Evolutionary conservation across 2,797 vertebrate genomes (phyloP).

Genomic region (Clarias pachynema): DNA sequence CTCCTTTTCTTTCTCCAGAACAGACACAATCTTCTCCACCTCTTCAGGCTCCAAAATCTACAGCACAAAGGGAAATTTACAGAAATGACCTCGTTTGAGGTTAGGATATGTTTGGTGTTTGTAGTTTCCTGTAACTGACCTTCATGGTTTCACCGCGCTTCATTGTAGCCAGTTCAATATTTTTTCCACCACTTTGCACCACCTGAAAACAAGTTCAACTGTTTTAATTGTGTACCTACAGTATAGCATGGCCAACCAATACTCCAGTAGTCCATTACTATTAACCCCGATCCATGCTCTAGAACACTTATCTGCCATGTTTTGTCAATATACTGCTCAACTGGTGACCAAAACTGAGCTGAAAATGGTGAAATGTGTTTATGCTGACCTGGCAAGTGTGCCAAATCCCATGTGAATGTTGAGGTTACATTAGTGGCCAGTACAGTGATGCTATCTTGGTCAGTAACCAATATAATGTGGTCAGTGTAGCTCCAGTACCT

Average conservation of each 20-base stretch:
- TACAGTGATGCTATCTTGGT: neutral
- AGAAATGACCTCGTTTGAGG: neutral
- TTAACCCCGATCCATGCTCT: neutral
- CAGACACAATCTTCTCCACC: conserved; percentile 81
- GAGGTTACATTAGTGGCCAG: too few species aligned
- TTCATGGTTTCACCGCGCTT: conserved; percentile 79
- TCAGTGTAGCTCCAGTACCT: conserved; percentile 63
- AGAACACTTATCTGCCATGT: neutral
- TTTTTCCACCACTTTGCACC: conserved; percentile 84
- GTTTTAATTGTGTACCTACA: neutral
- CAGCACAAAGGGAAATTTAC: neutral
- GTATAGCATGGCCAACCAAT: too few species aligned
- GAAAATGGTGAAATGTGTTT: neutral
- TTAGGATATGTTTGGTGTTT: neutral
- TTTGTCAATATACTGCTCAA: neutral
- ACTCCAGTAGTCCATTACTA: too few species aligned
- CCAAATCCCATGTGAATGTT: neutral
- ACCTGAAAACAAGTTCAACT: conserved; percentile 65
- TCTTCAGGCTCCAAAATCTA: conserved; percentile 83
- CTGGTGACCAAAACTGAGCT: neutral
- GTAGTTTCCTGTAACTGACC: conserved; percentile 61
- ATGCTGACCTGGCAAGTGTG: neutral
- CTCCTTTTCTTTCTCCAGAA: conserved; percentile 86
- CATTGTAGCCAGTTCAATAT: conserved; percentile 85
- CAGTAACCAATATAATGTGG: neutral